Evolutionary conservation across 2,888 invertebrate species (phyloP), one percentile per base, ranked within the genome.

Genomic region (Entomobrya proxima): DNA sequence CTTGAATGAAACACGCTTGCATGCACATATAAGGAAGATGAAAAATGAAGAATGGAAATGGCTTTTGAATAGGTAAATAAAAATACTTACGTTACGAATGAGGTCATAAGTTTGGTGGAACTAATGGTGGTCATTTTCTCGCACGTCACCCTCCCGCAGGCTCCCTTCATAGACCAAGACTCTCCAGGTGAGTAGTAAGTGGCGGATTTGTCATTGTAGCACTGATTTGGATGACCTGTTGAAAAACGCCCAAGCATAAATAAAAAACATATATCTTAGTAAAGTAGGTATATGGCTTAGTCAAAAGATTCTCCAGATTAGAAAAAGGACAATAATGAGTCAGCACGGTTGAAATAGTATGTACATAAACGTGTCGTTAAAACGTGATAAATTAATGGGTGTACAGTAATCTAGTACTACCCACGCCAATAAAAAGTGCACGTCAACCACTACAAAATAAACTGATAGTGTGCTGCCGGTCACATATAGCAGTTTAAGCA

Each of bases 21-120:
- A 37, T 37, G 37, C 11, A 37, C 11, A 37, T 37, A 37, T 5
- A 11, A 37, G 37, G 37, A 37, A 37, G 37, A 37, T 37, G n/a
- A n/a, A n/a, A n/a, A n/a, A n/a, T n/a, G n/a, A n/a, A n/a, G n/a
- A n/a, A n/a, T n/a, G n/a, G n/a, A n/a, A n/a, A n/a, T n/a, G n/a
- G 5, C 37, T 37, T 37, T 37, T 37, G 5, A 7, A 7, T 37
- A 7, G 7, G 52, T n/a, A 5, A n/a, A 5, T n/a, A 44, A 50
- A 64, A 21, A 67, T 18, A 85, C 88, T 85, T 89, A 89, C 90
- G 88, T 88, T 84, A 83, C 88, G 69, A 87, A 89, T 76, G 89
- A 88, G 85, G 89, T 86, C 87, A 89, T 86, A 44, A 90, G 86
- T 86, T 88, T n/a, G n/a, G n/a, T n/a, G n/a, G 89, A 52, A 88